Conservation (phyloP, 53 echinoderm and acorn worm species). For the Temnopleurus reevesii region DNA sequence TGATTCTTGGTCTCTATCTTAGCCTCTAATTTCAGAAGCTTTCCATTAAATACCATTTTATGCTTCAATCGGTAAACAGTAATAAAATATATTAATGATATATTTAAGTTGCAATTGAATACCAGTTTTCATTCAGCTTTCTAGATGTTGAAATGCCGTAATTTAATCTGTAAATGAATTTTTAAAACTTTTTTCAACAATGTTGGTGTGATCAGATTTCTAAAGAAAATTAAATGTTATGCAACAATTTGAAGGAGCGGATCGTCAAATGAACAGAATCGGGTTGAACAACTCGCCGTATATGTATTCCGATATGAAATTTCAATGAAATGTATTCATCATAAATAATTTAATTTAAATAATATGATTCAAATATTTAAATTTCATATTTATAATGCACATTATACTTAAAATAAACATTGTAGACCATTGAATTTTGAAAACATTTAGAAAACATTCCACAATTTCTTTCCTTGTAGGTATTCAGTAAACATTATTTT, state of each 20-base stretch:
- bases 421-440: background rate
- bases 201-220: too few relatives aligned
- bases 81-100: too few relatives aligned
- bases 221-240: background rate
- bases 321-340: constrained; percentile 13
- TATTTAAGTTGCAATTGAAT: too few relatives aligned
- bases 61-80: too few relatives aligned
- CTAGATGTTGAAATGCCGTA: background rate
- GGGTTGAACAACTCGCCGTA: background rate
- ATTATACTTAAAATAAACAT: background rate
- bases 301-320: background rate
- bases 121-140: too few relatives aligned
- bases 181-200: too few relatives aligned
- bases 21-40: too few relatives aligned
- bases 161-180: background rate
- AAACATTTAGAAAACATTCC: background rate
- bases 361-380: background rate
- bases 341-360: background rate
- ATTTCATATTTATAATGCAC: too few relatives aligned
- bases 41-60: too few relatives aligned
- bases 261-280: background rate
- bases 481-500: background rate
- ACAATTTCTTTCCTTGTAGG: background rate
- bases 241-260: background rate
- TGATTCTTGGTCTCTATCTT: too few relatives aligned